A percentile compares a stretch with the other conserved stretches of the same genome.
Conservation (phyloP, 53 echinoderm and acorn worm genomes). For the Glandiceps talaboti region DNA sequence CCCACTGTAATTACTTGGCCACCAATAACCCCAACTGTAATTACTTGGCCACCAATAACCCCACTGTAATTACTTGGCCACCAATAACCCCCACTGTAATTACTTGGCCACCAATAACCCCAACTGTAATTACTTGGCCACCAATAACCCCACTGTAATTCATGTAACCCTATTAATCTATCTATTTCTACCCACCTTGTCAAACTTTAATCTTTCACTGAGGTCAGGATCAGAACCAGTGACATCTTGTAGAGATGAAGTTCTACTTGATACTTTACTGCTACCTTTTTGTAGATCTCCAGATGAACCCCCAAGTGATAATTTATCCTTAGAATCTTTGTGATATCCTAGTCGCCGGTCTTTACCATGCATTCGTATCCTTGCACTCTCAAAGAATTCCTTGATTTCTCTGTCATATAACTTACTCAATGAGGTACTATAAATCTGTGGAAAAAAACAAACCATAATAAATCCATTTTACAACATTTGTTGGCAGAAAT, state of each 20-base stretch:
- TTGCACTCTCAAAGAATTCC: slow-evolving; percentile 88
- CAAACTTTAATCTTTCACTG: slow-evolving; percentile 86
- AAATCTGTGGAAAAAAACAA: slow-evolving; percentile 32
- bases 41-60: too few species aligned
- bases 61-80: too few species aligned
- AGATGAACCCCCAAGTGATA: neutral
- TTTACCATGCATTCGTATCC: neutral
- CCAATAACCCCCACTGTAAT: too few species aligned
- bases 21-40: too few species aligned
- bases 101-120: too few species aligned
- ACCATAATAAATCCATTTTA: too few species aligned
- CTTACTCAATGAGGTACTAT: slow-evolving; percentile 62
- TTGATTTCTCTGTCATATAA: slow-evolving; percentile 73
- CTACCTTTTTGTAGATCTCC: neutral
- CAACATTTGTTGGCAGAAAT: too few species aligned
- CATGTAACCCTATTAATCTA: too few species aligned
- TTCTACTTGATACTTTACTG: slow-evolving; percentile 24
- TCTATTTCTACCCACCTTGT: slow-evolving; percentile 82
- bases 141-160: too few species aligned
- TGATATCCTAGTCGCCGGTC: neutral
- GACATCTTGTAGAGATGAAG: slow-evolving; percentile 40
- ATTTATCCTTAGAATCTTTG: neutral
- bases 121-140: too few species aligned
- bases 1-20: too few species aligned
- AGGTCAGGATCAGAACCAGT: slow-evolving; percentile 64